Evolutionary conservation across 2,797 vertebrate genomes (phyloP), one percentile per base, ranked within the genome.

Genomic region (Meriones psammophilus): DNA sequence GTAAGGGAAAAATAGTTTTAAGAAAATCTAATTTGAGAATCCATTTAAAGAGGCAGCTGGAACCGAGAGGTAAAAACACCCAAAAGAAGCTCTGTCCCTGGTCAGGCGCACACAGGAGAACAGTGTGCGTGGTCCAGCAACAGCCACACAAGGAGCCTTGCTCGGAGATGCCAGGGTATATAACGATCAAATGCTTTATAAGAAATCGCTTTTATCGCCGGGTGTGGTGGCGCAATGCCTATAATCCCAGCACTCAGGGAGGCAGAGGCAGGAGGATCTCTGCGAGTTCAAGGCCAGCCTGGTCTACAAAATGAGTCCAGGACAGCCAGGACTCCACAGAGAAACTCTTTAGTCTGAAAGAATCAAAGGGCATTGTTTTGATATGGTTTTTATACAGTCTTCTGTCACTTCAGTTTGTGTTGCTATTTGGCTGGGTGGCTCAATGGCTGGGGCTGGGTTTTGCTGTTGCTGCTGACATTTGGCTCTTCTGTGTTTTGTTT

Each of bases 11-110:
- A 94, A 62, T 54, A 58, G 69, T 79, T 90, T 78, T 62, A 66
- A 92, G 86, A 68, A 81, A 89, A 71, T 91, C 39, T 71, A 39
- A 77, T 58, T 76, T 58, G 89, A 95, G 69, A 91, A 89, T 39
- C 7, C 58, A 89, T 5, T 20, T 5, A 14, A 91, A 92, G 92
- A 54, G 20, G 58, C 33, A 78, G 24, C 5, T 78, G 69, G 56
- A 60, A 62, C 5, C 15, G 3, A 54, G 33, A 24, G 62, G 79
- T 30, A 62, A 24, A 71, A 81, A 46, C 0, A 83, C 56, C 66
- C 3, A n/a, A 62, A 56, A n/a, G 17, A 86, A n/a, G n/a, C 7
- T 28, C 39, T 4, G 5, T 3, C 3, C 17, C 80, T 42, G n/a
- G 58, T 39, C 4, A 4, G 5, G 0, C 54, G 26, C 5, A 56